phyloP scores from a whole-genome alignment of 2,888 invertebrate genomes.

The Dolichopus griseipennis region DNA sequence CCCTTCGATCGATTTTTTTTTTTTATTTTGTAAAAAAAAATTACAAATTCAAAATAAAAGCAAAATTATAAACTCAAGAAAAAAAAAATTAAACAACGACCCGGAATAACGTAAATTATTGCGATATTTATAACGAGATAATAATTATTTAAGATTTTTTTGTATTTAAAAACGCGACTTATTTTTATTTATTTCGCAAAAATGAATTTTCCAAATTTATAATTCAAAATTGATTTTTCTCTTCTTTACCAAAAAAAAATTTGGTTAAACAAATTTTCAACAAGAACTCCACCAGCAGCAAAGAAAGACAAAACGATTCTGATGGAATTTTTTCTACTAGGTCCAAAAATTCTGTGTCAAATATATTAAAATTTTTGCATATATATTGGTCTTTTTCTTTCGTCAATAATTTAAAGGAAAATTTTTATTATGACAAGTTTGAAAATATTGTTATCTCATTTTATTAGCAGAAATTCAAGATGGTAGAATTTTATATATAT shows the following conservation, averaged over 20 bases:
- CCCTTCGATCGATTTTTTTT: not conserved
- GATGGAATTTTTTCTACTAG: not conserved
- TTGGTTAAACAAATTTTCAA: not conserved
- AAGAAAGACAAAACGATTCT: constrained; percentile 6
- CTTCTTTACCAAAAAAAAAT: not conserved
- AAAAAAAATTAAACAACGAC: not conserved
- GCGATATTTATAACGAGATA: not conserved
- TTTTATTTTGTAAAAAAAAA: not conserved
- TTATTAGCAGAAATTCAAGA: not conserved
- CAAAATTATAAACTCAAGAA: not conserved
- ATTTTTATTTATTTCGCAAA: not conserved
- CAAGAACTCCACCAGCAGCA: not conserved
- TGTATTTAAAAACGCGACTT: not conserved
- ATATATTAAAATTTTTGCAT: not conserved
- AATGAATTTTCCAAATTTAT: not conserved
- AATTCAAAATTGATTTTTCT: not conserved
- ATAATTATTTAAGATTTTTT: not conserved
- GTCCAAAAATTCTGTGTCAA: not conserved
- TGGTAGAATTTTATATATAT: not conserved
- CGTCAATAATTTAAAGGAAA: no score
- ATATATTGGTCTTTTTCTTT: not conserved
- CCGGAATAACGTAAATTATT: not conserved
- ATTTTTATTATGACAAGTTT: not conserved
- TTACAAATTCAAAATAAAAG: not conserved
- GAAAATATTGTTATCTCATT: not conserved